Evolutionary conservation across 2,888 invertebrate genomes (phyloP), one percentile per base, ranked within the genome.

Genomic region (Craniophora ligustri): DNA sequence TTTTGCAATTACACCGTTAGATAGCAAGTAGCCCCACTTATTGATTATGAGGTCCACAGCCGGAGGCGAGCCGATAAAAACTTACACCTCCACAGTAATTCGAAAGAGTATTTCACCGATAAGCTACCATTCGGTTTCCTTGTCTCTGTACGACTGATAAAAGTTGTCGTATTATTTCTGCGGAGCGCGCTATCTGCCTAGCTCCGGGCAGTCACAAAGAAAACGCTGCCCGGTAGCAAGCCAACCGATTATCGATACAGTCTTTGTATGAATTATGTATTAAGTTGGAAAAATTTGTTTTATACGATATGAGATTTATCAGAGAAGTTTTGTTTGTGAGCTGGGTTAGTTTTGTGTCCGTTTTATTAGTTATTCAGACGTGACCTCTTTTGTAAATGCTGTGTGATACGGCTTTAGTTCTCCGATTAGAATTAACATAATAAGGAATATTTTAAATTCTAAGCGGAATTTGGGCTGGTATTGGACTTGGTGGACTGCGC

Each of bases 91-190:
- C 70, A 77, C 83, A 84, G 85, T 84, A 86, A 85, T 88, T 87
- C 82, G 76, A 81, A 79, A 79, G 80, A 80, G 81, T 82, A 86
- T 81, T 83, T 84, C 77, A 72, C 75, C 60, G 88, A 89, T 84
- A 84, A 84, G 75, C 54, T 74, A 69, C 81, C 81, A 75, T 82
- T 82, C 77, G 76, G 75, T 71, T 79, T 67, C 65, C 72, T 76
- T 78, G 85, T 84, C 85, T 74, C 68, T 65, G 41, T 48, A 68
- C 54, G 28, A 19, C 68, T 71, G 88, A 87, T 89, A 89, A 90
- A 89, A 89, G 77, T 90, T 89, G 81, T 79, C 78, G 86, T 89
- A 89, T 89, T 89, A 89, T 87, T 89, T 85, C 81, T 78, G 68
- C 78, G 53, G 56, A 51, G 58, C 44, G 36, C 31, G 60, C 49